Evolutionary conservation across 2,888 invertebrate species (phyloP).

Genomic region (Catocala sponsa): DNA sequence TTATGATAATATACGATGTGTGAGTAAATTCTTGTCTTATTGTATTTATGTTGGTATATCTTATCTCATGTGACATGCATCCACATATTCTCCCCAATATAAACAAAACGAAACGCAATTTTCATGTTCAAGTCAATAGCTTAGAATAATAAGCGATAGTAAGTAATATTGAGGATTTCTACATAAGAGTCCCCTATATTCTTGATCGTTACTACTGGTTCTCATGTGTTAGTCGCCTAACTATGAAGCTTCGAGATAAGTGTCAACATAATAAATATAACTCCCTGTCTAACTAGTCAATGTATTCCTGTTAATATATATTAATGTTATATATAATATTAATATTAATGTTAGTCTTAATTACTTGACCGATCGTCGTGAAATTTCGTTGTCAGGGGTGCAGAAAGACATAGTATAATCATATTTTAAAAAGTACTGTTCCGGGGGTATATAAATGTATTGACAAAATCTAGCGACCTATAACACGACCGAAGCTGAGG

Average conservation of each 20-base stretch:
- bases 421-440: too few relatives aligned
- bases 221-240: slow-evolving; percentile 43
- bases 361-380: too few relatives aligned
- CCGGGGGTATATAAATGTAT: too few relatives aligned
- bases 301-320: too few relatives aligned
- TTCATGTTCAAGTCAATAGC: slow-evolving; percentile 86
- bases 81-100: slow-evolving; percentile 69
- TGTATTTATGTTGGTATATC: slow-evolving; percentile 60
- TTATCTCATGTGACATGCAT: slow-evolving; percentile 75
- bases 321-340: too few relatives aligned
- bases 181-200: slow-evolving; percentile 70
- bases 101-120: slow-evolving; percentile 86
- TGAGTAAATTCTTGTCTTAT: slow-evolving; percentile 69
- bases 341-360: too few relatives aligned
- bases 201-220: slow-evolving; percentile 53
- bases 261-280: too few relatives aligned
- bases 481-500: too few relatives aligned
- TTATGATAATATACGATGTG: slow-evolving; percentile 72
- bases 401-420: too few relatives aligned
- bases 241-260: background rate
- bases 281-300: too few relatives aligned
- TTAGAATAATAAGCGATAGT: slow-evolving; percentile 87
- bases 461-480: too few relatives aligned
- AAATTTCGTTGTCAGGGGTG: too few relatives aligned
- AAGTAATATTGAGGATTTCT: slow-evolving; percentile 84